Evolutionary conservation across 2,888 invertebrate genomes (phyloP).

Genomic region (Erpobdella octoculata): DNA sequence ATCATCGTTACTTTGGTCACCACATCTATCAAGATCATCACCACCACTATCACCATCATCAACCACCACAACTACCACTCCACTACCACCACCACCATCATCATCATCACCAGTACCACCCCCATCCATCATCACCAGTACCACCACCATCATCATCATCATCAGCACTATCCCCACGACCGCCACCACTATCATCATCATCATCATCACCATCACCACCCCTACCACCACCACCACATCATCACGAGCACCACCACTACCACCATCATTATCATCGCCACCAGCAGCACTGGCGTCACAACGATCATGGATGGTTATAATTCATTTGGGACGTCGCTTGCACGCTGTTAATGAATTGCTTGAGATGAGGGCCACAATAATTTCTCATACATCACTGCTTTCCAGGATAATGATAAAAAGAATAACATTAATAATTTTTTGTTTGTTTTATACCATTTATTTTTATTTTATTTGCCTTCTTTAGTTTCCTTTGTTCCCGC

Average conservation of each 20-base stretch:
- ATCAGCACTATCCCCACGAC: conserved; percentile 22
- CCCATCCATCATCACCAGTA: conserved; percentile 19
- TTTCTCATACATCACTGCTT: no score
- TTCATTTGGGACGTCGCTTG: neutral
- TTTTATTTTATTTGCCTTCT: no score
- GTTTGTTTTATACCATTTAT: no score
- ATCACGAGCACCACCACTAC: neutral
- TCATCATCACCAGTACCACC: conserved; percentile 18
- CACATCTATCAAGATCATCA: neutral
- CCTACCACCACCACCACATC: conserved; percentile 3
- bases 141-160: conserved; percentile 26
- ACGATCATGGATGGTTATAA: no score
- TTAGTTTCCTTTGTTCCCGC: no score
- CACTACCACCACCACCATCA: neutral
- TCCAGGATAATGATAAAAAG: no score
- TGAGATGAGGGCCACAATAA: no score
- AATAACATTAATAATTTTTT: no score
- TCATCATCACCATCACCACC: conserved; percentile 17
- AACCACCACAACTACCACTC: neutral
- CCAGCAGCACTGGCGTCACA: neutral
- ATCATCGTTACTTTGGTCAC: neutral
- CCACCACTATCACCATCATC: neutral
- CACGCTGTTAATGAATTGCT: neutral
- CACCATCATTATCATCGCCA: neutral
- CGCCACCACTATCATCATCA: conserved; percentile 11